phyloP scores from a whole-genome alignment of 2,113 vertebrate species.

The Gymnobelideus leadbeateri region DNA sequence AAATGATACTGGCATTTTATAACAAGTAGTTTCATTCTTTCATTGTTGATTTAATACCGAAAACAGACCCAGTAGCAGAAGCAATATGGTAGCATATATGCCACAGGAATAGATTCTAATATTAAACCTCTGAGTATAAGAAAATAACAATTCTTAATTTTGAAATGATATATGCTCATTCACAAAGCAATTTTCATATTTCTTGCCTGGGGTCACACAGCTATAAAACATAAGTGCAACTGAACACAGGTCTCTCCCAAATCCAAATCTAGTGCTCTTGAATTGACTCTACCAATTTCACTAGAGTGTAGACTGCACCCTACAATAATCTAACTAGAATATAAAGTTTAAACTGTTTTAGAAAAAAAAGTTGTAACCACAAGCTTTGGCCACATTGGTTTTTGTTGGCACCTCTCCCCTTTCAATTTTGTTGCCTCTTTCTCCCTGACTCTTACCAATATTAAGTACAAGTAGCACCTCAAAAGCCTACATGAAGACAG shows the following conservation, averaged over 20 bases:
- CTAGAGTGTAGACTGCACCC: background rate
- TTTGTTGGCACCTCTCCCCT: background rate
- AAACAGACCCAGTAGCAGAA: background rate
- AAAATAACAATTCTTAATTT: background rate
- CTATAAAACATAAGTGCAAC: background rate
- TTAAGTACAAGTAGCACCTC: background rate
- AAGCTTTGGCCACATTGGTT: background rate
- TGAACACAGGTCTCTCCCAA: background rate
- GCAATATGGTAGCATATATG: background rate
- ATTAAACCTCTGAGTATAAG: background rate
- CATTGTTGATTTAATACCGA: background rate
- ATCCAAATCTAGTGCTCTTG: background rate
- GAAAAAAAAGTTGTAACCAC: background rate
- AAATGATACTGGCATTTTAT: background rate
- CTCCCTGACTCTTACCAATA: background rate
- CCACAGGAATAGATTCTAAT: background rate
- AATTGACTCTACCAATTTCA: background rate
- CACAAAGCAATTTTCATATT: background rate
- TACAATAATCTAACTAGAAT: background rate
- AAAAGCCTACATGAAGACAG: background rate
- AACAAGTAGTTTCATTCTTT: constrained; percentile 7
- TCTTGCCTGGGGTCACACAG: background rate
- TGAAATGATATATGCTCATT: background rate
- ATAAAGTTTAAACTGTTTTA: background rate
- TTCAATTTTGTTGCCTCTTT: background rate